Conservation (phyloP, 2,113 vertebrate species). For the Hemiprocne comata region DNA sequence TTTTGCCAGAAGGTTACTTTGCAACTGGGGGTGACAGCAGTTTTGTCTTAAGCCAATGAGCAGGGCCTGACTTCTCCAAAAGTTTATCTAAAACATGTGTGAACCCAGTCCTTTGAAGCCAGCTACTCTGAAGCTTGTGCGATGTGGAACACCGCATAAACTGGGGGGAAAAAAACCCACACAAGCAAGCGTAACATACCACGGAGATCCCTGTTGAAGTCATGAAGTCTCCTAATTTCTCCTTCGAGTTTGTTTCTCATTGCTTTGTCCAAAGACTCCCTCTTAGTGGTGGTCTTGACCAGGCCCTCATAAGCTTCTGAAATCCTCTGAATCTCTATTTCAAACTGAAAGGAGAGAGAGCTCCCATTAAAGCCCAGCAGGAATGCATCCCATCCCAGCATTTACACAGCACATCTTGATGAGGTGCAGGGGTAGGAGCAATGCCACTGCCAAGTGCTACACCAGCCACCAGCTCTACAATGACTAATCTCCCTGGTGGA, state of each 20-base stretch:
- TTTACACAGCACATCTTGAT: neutral
- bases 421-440: neutral
- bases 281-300: conserved; percentile 86
- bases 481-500: neutral
- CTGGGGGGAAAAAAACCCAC: neutral
- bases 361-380: neutral
- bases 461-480: neutral
- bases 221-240: conserved; percentile 86
- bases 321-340: conserved; percentile 85
- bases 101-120: neutral
- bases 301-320: conserved; percentile 86
- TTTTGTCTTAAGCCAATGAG: neutral
- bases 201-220: conserved; percentile 89
- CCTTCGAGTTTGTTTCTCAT: conserved; percentile 88
- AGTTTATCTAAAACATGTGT: neutral
- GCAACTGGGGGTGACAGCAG: neutral
- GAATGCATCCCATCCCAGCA: neutral
- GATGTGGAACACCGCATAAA: neutral
- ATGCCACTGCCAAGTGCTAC: neutral
- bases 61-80: neutral
- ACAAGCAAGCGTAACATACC: conserved; percentile 59
- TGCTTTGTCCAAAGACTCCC: conserved; percentile 85
- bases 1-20: neutral
- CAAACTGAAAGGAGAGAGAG: conserved; percentile 78
- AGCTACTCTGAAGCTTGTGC: neutral